A percentile compares a stretch with the other conserved stretches of the same genome.
Evolutionary conservation across 2,888 invertebrate species (phyloP).

Genomic region (Metalampra italica): DNA sequence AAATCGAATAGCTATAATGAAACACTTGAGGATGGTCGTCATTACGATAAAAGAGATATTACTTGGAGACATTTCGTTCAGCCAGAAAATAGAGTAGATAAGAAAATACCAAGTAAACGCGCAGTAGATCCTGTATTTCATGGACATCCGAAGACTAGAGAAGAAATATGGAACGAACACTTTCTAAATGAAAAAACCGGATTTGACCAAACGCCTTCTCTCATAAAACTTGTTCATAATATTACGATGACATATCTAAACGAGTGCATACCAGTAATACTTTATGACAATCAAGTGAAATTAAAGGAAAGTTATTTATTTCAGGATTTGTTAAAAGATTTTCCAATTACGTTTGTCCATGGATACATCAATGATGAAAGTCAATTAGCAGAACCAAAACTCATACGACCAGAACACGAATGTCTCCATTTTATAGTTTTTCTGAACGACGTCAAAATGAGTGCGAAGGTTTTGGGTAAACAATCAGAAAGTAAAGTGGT

Average conservation of each 20-base stretch:
- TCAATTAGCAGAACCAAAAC: slow-evolving; percentile 58
- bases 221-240: slow-evolving; percentile 79
- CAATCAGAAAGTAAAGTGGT: slow-evolving; percentile 82
- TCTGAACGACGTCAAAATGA: slow-evolving; percentile 80
- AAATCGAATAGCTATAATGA: not conserved
- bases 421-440: slow-evolving; percentile 84
- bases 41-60: slow-evolving; percentile 8
- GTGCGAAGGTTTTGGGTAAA: slow-evolving; percentile 79
- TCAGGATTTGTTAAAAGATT: slow-evolving; percentile 76
- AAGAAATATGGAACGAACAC: slow-evolving; percentile 72
- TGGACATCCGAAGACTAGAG: slow-evolving; percentile 78
- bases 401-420: slow-evolving; percentile 57
- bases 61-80: slow-evolving; percentile 19
- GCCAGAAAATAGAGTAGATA: not conserved
- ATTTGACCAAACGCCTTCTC: slow-evolving; percentile 76
- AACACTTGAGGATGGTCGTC: too few species aligned
- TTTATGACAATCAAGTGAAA: slow-evolving; percentile 82
- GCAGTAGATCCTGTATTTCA: slow-evolving; percentile 72
- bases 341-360: slow-evolving; percentile 79
- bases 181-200: slow-evolving; percentile 58
- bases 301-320: slow-evolving; percentile 75
- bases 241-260: slow-evolving; percentile 78
- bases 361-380: slow-evolving; percentile 78
- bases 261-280: slow-evolving; percentile 82
- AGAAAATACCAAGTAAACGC: slow-evolving; percentile 32